phyloP scores from a whole-genome alignment of 1,140 invertebrate genomes.

The Pantala flavescens region DNA sequence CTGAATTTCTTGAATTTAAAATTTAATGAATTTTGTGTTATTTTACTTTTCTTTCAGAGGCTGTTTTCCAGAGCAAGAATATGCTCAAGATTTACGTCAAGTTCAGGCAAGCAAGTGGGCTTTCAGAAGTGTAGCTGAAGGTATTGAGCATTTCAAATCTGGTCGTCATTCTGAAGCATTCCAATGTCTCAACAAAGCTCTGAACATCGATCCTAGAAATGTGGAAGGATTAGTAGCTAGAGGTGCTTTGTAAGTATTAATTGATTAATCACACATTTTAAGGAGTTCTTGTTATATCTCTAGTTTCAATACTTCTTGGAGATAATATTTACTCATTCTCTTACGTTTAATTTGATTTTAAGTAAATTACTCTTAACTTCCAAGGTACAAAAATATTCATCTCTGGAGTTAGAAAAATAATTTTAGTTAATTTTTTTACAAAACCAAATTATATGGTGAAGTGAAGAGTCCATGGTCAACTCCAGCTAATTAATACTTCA shows the following conservation, averaged over 20 bases:
- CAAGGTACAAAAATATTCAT: not conserved
- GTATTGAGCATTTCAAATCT: slow-evolving; percentile 86
- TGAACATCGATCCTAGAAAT: slow-evolving; percentile 84
- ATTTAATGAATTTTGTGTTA: too few relatives aligned
- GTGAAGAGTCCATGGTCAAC: too few relatives aligned
- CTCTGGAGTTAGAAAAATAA: too few relatives aligned
- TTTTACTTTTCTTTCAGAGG: slow-evolving; percentile 38
- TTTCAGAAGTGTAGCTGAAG: slow-evolving; percentile 80
- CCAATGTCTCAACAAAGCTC: slow-evolving; percentile 86
- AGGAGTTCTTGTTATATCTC: slow-evolving; percentile 13
- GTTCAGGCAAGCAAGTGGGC: slow-evolving; percentile 87
- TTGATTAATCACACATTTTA: too few relatives aligned
- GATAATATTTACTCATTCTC: slow-evolving; percentile 3
- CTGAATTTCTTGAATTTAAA: too few relatives aligned
- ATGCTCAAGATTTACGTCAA: slow-evolving; percentile 70
- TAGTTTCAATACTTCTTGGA: slow-evolving; percentile 2
- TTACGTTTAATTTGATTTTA: slow-evolving; percentile 7
- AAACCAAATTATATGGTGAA: too few relatives aligned
- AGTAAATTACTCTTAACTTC: not conserved
- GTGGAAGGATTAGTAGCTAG: slow-evolving; percentile 88
- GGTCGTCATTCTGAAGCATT: slow-evolving; percentile 86
- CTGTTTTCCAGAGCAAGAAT: slow-evolving; percentile 66
- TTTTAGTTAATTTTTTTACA: too few relatives aligned
- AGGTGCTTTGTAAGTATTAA: slow-evolving; percentile 63
- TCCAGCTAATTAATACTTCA: too few relatives aligned